Percentiles rank a stretch among this genome's conserved stretches.
Evolutionary conservation across 2,113 vertebrate species (phyloP).

Genomic region (Cervus canadensis): DNA sequence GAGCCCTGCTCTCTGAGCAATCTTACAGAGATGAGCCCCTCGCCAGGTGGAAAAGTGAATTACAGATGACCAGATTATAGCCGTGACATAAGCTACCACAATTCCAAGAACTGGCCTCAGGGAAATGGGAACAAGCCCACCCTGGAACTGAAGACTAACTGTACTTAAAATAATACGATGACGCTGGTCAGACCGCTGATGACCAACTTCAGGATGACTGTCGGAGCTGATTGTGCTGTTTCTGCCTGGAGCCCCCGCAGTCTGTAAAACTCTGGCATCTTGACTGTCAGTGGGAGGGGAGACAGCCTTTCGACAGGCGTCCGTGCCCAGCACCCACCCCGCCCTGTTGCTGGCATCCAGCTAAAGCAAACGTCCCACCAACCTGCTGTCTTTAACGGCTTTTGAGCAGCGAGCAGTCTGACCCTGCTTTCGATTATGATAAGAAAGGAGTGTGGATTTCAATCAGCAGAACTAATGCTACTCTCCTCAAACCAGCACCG

Average conservation of each 20-base stretch:
- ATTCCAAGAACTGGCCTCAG: background rate
- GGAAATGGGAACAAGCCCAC: background rate
- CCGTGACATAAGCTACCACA: background rate
- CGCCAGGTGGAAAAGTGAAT: background rate
- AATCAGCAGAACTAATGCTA: background rate
- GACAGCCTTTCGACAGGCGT: fast-evolving
- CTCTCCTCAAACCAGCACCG: background rate
- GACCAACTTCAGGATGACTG: background rate
- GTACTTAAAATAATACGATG: background rate
- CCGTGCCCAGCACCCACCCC: background rate
- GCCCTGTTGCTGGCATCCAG: background rate
- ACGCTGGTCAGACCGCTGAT: background rate
- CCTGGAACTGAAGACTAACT: background rate
- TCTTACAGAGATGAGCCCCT: background rate
- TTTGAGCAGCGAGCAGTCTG: background rate
- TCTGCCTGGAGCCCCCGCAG: background rate
- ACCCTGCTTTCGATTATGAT: background rate
- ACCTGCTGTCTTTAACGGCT: background rate
- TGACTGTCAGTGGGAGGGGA: background rate
- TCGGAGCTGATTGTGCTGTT: background rate
- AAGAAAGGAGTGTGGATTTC: background rate
- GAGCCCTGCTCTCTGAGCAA: background rate
- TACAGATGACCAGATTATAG: background rate
- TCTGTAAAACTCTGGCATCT: background rate
- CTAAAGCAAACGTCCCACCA: background rate